Evolutionary conservation across 2,113 vertebrate species (phyloP).

Genomic region (Xiphorhynchus elegans): DNA sequence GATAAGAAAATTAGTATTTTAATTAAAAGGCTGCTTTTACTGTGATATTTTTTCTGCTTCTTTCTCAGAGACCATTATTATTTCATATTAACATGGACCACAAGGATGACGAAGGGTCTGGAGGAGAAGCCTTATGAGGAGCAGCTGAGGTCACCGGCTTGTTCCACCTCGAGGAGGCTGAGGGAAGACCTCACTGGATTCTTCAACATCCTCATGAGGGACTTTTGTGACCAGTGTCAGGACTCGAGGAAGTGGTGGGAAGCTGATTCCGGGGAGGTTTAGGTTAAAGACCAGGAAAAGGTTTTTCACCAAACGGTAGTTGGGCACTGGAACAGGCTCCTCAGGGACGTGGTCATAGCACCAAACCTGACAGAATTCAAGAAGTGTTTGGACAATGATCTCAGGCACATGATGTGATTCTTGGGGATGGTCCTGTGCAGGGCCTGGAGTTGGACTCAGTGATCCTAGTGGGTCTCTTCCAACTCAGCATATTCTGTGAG

Average conservation of each 20-base stretch:
- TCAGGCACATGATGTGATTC: neutral
- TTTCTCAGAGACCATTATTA: neutral
- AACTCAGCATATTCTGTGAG: neutral
- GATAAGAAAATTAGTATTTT: neutral
- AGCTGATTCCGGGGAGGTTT: neutral
- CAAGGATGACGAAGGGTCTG: neutral
- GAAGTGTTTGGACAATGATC: neutral
- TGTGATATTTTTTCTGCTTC: neutral
- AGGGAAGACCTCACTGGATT: neutral
- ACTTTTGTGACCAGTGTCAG: neutral
- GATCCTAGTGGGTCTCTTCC: neutral
- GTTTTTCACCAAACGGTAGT: neutral
- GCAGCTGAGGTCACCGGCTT: neutral
- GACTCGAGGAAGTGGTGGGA: neutral
- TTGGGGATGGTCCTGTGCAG: neutral
- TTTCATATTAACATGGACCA: neutral
- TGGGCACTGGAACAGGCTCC: neutral
- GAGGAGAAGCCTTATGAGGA: neutral
- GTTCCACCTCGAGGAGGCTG: neutral
- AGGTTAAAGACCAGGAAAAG: neutral
- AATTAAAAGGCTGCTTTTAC: neutral
- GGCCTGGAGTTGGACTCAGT: neutral
- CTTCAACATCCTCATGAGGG: neutral
- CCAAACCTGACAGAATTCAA: neutral
- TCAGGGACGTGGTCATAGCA: neutral